Base-by-base conservation (phyloP, 2,797 vertebrate genomes). In the Harpagifer antarcticus region DNA sequence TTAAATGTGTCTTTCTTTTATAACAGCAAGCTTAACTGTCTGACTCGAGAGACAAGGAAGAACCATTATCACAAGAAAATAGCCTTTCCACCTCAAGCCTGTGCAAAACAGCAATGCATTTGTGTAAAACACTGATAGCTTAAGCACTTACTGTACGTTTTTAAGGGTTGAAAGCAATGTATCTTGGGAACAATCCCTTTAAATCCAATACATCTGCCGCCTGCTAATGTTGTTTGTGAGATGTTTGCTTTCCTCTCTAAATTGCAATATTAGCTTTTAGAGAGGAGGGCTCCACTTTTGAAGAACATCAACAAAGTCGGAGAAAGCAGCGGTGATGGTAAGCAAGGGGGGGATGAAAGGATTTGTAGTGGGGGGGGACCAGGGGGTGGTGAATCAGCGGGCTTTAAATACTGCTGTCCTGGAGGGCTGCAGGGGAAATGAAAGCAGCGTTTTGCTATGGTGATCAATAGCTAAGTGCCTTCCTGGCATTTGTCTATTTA, bases 381-480 rank as follows among this genome's bases (percentile, higher is more conserved):
- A n/a, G 20, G 3, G 45, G 79, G 55, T 56, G 70, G 82, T 83
- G 85, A 81, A 93, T 94, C 91, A 91, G 79, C 74, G 86, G 76
- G 74, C 88, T 88, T 90, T 90, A 93, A 94, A 94, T 88, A 92
- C 83, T 66, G 74, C 84, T 85, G 84, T 88, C 74, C 76, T 86
- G 74, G 74, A 91, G 73, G 72, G 79, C 67, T 83, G 58, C 65
- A 59, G 69, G 67, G 79, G 87, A 93, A 93, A 93, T 87, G 84
- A 86, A 82, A 42, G 78, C 82, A 78, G 75, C 20, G 9, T 49
- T 27, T 71, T 1, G 16, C 86, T 14, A 49, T 71, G 23, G 78
- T 88, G 91, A 95, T 95, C 95, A 93, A 96, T 96, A 93, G 85
- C 83, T 82, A 82, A 95, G 94, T 94, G 92, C 89, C 91, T 94